Base-by-base conservation (phyloP, 37 sponge, comb jelly and placozoan species). In the Oopsacas minuta region DNA sequence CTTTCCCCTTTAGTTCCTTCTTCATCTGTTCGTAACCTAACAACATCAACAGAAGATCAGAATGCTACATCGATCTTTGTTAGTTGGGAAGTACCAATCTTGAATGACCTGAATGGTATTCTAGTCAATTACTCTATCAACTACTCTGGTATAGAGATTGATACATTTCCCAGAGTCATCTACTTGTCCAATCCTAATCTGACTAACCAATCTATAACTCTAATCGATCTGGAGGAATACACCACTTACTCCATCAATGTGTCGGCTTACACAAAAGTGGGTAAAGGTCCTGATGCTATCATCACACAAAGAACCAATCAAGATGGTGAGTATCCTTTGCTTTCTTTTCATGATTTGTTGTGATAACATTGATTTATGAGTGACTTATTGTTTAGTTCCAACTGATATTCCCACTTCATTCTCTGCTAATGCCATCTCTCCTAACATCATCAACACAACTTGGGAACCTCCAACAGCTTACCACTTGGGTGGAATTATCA, bases 401-500 rank as follows among this genome's bases (percentile, higher is more conserved):
- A 32, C 75, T 5, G 28, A 34, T 34, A 61, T 61, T n/a, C 75
- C 75, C 30, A 61, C 75, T 32, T n/a, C 7, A 25, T 34, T 61
- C 22, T 3, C 32, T 25, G 75, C 75, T 34, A 61, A 25, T 25
- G 3, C 75, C 28, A 25, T 61, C 75, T 61, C 75, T 34, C 30
- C 75, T 61, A 61, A 25, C 75, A 20, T 61, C 17, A 5, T 61
- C 17, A 61, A 34, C 30, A n/a, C 28, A 25, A 61, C 28, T 34
- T 61, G 75, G 75, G 75, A 61, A 34, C 28, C 22, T 38, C 75
- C 86, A 8, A 23, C 36, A 38, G 90, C 87, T 84, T 46, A 83
- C 1, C 89, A 87, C 32, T 85, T 88, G 36, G 90, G 86, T 20
- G 86, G 81, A 36, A n/a, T 36, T 32, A 61, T 61, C 7, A 61